Evolutionary conservation across 2,888 invertebrate species (phyloP), one percentile per base, ranked within the genome.

Genomic region (Sarcophaga caerulescens): DNA sequence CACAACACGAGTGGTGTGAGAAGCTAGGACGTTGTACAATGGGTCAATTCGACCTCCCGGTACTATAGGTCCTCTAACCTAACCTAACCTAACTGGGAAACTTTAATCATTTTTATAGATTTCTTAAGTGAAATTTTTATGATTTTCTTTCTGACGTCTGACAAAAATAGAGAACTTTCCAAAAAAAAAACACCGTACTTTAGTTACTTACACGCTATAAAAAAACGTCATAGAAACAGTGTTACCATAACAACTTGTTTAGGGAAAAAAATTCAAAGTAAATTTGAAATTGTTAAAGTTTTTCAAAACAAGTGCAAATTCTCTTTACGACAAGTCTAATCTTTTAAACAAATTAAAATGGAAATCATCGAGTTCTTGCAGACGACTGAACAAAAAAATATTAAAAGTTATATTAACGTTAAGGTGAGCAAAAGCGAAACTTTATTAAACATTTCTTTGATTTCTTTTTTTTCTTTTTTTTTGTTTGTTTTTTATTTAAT

Each of bases 331-430:
- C 17, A 14, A 35, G 8, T 35, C 2, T 35, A 8, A 35, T 35
- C 8, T 10, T 35, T 35, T 35, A 35, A 8, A 35, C 35, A 35
- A 35, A 35, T 71, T 44, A 21, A 63, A 80, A 89, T 89, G 89
- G 88, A 89, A 66, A 19, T 83, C 21, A 86, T 89, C 6, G 84
- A 89, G 76, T 89, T 89, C 71, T 73, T 88, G 8, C 69, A 86
- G 21, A 84, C 66, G 44, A 88, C 89, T 12, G 82, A 87, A 44
- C 77, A 74, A 47, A 85, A 87, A 63, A 85, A 87, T 83, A 77
- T 88, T 57, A 87, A 87, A 85, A 84, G 17, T 66, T 82, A 81
- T 44, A 87, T 89, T 81, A 75, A 70, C 63, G 85, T 81, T 57
- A 80, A 85, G 88, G 89, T 89, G 14, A 52, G 52, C 17, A 77